Conservation (phyloP, 2,797 vertebrate species). For the Oreortyx pictus region DNA sequence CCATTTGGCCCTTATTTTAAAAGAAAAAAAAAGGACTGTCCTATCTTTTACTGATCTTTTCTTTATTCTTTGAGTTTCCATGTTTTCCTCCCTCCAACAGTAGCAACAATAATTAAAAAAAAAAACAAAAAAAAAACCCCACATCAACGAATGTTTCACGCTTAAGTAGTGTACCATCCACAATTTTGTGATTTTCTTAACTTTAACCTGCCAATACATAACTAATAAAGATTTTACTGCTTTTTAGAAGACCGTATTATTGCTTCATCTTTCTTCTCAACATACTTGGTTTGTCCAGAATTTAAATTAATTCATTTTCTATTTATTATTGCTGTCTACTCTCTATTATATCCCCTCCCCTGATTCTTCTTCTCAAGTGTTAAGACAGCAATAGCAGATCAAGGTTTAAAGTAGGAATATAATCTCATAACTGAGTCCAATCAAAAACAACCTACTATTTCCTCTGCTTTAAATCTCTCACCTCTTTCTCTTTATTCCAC, state of each 20-base stretch:
- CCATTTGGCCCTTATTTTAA: not conserved
- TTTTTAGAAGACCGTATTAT: not conserved
- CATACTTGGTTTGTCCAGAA: not conserved
- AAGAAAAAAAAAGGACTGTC: too few relatives aligned
- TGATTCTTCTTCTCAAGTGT: not conserved
- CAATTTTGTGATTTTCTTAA: not conserved
- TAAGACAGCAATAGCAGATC: not conserved
- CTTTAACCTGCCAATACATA: not conserved
- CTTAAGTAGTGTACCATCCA: not conserved
- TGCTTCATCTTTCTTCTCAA: not conserved
- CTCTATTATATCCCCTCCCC: not conserved
- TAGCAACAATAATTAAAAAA: not conserved
- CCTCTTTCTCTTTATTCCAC: not conserved
- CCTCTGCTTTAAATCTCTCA: not conserved
- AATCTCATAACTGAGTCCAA: not conserved
- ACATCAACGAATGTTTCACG: not conserved
- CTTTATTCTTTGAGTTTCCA: not conserved
- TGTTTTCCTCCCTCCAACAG: not conserved
- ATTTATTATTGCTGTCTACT: not conserved
- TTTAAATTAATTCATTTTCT: not conserved
- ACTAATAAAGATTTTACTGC: not conserved
- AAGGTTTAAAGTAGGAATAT: not conserved
- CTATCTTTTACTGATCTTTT: not conserved
- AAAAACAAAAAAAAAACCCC: too few relatives aligned
- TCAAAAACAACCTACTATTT: not conserved